Percentiles rank a stretch among this genome's conserved stretches.
phyloP scores from a whole-genome alignment of 2,797 vertebrate genomes.

The Ctenochaetus hawaiiensis region DNA sequence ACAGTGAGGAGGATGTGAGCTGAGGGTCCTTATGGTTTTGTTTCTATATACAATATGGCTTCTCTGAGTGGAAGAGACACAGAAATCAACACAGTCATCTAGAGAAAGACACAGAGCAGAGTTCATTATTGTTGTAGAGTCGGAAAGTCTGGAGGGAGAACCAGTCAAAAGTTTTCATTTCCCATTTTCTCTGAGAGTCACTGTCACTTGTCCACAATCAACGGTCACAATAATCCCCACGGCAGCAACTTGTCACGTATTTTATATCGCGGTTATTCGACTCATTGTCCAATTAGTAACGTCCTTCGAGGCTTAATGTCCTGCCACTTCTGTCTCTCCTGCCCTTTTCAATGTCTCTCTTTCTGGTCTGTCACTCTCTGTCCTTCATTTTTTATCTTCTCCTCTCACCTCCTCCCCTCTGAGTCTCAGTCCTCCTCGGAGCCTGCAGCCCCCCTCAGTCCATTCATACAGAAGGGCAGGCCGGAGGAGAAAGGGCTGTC shows the following conservation, averaged over 20 bases:
- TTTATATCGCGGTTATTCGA: conserved; percentile 73
- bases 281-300: conserved; percentile 80
- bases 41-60: conserved; percentile 89
- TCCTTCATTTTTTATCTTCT: conserved; percentile 55
- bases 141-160: conserved; percentile 66
- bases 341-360: conserved; percentile 74
- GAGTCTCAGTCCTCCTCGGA: conserved; percentile 85
- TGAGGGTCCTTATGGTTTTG: conserved; percentile 83
- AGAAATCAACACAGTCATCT: conserved; percentile 78
- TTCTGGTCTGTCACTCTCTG: conserved; percentile 61
- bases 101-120: conserved; percentile 75
- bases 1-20: conserved; percentile 67
- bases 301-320: conserved; percentile 78
- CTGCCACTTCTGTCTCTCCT: conserved; percentile 70
- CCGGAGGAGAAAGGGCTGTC: conserved; percentile 88
- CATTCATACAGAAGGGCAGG: conserved; percentile 90
- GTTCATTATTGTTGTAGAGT: conserved; percentile 71
- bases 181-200: conserved; percentile 64
- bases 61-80: conserved; percentile 87
- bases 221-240: conserved; percentile 58
- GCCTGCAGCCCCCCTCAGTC: conserved; percentile 85
- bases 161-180: conserved; percentile 70
- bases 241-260: conserved; percentile 71
- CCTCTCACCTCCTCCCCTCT: conserved; percentile 34
- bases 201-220: conserved; percentile 72